Conservation (phyloP, 1,140 invertebrate genomes). For the Armadillidium nasatum region DNA sequence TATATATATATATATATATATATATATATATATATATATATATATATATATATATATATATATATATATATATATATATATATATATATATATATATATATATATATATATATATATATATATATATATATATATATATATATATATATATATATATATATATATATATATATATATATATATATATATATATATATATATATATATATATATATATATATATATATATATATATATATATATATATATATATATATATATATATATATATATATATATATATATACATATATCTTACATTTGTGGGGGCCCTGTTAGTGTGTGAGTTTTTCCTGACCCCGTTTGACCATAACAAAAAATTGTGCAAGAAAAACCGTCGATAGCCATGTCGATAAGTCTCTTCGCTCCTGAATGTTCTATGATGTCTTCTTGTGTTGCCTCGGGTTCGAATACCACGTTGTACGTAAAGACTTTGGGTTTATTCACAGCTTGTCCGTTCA, state of each 20-base stretch:
- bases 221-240: background rate
- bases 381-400: slow-evolving; percentile 81
- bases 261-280: slow-evolving; percentile 15
- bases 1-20: no score
- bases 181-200: background rate
- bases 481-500: slow-evolving; percentile 52
- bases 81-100: no score
- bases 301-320: slow-evolving; percentile 83
- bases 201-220: background rate
- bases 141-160: no score
- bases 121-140: no score
- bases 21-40: no score
- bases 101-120: no score
- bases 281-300: slow-evolving; percentile 55
- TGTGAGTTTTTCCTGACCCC: slow-evolving; percentile 93
- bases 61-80: no score
- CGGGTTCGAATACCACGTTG: slow-evolving; percentile 83
- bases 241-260: slow-evolving; percentile 5
- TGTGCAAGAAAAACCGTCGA: slow-evolving; percentile 89
- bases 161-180: no score
- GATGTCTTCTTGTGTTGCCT: slow-evolving; percentile 71
- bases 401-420: slow-evolving; percentile 77
- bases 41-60: no score
- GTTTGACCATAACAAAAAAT: slow-evolving; percentile 95
- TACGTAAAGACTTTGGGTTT: slow-evolving; percentile 76